These are phyloP conservation scores for Tenualosa ilisha DNA, from an alignment of 2,797 vertebrate species.

Conservation along the genomic window DNA sequence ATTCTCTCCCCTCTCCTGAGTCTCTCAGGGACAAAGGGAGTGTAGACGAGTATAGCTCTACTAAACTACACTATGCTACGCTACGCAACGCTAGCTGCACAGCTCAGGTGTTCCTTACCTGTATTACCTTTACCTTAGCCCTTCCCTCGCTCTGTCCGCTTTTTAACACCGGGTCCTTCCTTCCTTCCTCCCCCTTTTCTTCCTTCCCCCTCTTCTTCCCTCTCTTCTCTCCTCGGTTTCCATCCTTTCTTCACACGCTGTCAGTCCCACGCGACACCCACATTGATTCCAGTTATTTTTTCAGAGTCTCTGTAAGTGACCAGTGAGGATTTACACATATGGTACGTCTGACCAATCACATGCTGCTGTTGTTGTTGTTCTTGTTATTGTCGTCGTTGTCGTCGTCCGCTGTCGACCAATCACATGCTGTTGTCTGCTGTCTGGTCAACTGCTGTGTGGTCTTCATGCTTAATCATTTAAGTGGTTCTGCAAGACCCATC, in stretches of 20 bases:
- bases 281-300: slow-evolving; percentile 94
- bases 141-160: not conserved
- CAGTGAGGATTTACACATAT: slow-evolving; percentile 92
- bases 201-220: not conserved
- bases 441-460: slow-evolving; percentile 65
- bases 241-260: not conserved
- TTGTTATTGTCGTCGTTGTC: slow-evolving; percentile 23
- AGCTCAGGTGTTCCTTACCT: not conserved
- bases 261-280: slow-evolving; percentile 56
- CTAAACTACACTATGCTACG: too few species aligned
- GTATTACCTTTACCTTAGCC: not conserved
- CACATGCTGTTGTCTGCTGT: not conserved
- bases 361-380: slow-evolving; percentile 42
- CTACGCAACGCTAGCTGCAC: too few species aligned
- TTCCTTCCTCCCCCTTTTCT: too few species aligned
- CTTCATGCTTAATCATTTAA: slow-evolving; percentile 32
- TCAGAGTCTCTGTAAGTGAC: slow-evolving; percentile 99
- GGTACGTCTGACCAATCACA: slow-evolving; percentile 82
- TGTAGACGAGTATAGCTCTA: not conserved
- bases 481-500: not conserved
- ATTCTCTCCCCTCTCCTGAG: not conserved
- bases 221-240: too few species aligned
- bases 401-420: slow-evolving; percentile 35
- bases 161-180: not conserved
- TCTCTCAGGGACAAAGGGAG: not conserved